Evolutionary conservation across 2,797 vertebrate species (phyloP).

Genomic region (Pseudopleuronectes americanus): DNA sequence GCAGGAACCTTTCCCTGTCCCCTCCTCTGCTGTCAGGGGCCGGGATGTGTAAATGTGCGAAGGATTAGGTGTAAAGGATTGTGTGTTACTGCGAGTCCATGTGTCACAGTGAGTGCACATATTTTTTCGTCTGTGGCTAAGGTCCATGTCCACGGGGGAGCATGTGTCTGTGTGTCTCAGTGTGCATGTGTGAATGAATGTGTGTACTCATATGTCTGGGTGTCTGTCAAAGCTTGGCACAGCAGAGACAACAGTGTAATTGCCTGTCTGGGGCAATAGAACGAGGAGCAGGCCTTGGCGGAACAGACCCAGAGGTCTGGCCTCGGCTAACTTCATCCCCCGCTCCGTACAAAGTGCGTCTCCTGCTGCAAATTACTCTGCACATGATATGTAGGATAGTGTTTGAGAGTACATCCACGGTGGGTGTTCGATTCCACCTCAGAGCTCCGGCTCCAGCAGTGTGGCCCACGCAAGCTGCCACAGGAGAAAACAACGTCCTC

Average conservation of each 20-base stretch:
- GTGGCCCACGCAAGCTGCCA: slow-evolving; percentile 27
- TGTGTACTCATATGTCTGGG: slow-evolving; percentile 8
- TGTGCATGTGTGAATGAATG: slow-evolving; percentile 11
- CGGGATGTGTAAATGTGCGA: slow-evolving; percentile 13
- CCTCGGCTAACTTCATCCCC: slow-evolving; percentile 34
- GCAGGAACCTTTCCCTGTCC: slow-evolving; percentile 36
- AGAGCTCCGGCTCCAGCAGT: slow-evolving; percentile 1
- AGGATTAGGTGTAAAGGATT: slow-evolving; percentile 12
- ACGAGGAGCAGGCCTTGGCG: slow-evolving; percentile 36
- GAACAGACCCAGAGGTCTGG: slow-evolving; percentile 45
- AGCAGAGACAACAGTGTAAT: slow-evolving; percentile 61
- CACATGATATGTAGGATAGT: background rate
- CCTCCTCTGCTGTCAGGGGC: slow-evolving; percentile 47
- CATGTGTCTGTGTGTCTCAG: slow-evolving; percentile 26
- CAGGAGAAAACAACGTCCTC: slow-evolving; percentile 10
- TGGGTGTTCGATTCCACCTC: background rate
- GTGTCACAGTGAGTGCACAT: background rate
- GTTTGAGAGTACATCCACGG: background rate
- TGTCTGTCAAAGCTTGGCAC: slow-evolving; percentile 45
- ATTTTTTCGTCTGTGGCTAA: slow-evolving; percentile 1
- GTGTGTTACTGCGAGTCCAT: slow-evolving; percentile 13
- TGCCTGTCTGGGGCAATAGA: slow-evolving; percentile 65
- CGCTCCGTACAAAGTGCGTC: background rate
- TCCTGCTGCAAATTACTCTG: slow-evolving; percentile 6
- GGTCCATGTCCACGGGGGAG: slow-evolving; percentile 2